These are phyloP conservation scores for Adelognathus sp. DNA, from an alignment of 2,888 invertebrate genomes.

Conservation along the genomic window DNA sequence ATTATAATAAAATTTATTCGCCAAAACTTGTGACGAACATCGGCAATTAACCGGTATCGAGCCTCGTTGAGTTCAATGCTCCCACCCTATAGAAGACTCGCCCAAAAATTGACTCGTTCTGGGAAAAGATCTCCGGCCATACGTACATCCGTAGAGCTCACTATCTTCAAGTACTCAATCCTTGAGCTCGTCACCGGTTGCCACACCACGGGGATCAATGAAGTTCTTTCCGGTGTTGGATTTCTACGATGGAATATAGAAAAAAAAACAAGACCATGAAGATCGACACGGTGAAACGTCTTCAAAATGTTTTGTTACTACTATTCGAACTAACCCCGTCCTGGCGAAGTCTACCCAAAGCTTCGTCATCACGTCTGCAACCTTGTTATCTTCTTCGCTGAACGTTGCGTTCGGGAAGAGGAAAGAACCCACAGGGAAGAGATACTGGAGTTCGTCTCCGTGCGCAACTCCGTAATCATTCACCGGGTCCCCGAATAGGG, in stretches of 20 bases:
- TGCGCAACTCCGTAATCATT: conserved; percentile 90
- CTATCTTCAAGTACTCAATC: conserved; percentile 83
- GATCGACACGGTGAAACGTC: background rate
- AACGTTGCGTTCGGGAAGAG: conserved; percentile 84
- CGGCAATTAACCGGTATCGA: background rate
- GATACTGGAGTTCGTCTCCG: conserved; percentile 91
- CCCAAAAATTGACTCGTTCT: conserved; percentile 86
- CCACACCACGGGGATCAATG: conserved; percentile 83
- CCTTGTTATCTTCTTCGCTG: conserved; percentile 83
- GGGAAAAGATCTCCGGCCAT: conserved; percentile 83
- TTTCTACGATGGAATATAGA: conserved; percentile 82
- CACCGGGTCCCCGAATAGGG: conserved; percentile 86
- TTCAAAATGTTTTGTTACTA: background rate
- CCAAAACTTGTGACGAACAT: conserved; percentile 63
- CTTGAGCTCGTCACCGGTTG: conserved; percentile 81
- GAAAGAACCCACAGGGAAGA: conserved; percentile 87
- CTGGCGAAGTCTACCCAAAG: conserved; percentile 91
- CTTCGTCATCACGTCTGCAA: conserved; percentile 85
- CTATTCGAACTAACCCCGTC: conserved; percentile 82
- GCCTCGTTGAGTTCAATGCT: conserved; percentile 27
- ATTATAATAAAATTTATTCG: background rate
- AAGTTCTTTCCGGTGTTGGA: conserved; percentile 84
- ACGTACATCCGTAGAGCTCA: conserved; percentile 80
- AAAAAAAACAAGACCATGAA: no score
- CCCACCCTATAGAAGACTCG: conserved; percentile 77